phyloP scores from a whole-genome alignment of 2,797 vertebrate species.

The Tachyglossus aculeatus region DNA sequence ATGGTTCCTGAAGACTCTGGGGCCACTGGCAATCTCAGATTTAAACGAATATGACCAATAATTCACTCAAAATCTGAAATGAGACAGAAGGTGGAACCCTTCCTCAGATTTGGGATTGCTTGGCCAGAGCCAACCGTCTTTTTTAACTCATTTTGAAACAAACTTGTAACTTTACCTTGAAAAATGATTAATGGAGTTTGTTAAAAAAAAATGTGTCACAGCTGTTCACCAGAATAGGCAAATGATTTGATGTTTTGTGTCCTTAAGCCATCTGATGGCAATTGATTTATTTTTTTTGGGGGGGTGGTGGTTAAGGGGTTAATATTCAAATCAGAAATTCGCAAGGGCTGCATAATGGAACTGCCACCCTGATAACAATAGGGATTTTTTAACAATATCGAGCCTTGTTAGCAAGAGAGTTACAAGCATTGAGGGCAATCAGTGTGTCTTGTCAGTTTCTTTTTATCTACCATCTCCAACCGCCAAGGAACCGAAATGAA shows the following conservation, averaged over 20 bases:
- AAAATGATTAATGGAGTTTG: constrained; percentile 61
- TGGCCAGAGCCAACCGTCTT: constrained; percentile 25
- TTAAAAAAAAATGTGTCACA: constrained; percentile 5
- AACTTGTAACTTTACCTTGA: constrained; percentile 55
- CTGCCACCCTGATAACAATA: constrained; percentile 89
- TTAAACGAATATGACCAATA: constrained; percentile 36
- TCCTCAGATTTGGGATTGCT: neutral
- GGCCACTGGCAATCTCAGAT: constrained; percentile 24
- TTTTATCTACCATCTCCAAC: constrained; percentile 93
- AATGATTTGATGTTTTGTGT: constrained; percentile 61
- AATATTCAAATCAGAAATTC: constrained; percentile 86
- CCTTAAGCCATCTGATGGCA: constrained; percentile 40
- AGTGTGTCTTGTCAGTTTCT: constrained; percentile 95
- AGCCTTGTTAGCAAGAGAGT: constrained; percentile 93
- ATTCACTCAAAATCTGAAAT: neutral
- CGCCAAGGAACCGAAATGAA: constrained; percentile 94
- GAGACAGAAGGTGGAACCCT: neutral
- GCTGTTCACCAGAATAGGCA: constrained; percentile 54
- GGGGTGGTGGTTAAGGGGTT: constrained; percentile 75
- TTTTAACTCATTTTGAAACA: constrained; percentile 49
- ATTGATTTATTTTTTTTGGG: constrained; percentile 59
- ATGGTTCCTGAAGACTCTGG: constrained; percentile 9
- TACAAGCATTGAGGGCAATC: constrained; percentile 95
- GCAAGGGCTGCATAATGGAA: constrained; percentile 89
- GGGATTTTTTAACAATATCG: constrained; percentile 95